These are phyloP conservation scores for Glaucomys volans DNA, from an alignment of 2,113 vertebrate species.

Conservation along the genomic window DNA sequence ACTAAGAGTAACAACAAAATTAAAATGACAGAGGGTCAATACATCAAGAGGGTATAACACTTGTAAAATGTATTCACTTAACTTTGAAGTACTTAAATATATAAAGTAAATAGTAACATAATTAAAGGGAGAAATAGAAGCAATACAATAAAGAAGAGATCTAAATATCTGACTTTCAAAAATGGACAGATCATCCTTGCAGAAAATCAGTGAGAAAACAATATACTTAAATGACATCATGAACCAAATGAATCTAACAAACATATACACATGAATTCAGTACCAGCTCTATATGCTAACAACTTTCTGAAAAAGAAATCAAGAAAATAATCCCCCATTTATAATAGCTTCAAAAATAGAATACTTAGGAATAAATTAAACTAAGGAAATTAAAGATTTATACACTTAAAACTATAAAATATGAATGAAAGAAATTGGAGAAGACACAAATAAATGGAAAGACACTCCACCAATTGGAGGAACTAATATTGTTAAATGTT, in stretches of 20 bases:
- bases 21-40: background rate
- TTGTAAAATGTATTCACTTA: too few species aligned
- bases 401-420: background rate
- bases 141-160: background rate
- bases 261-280: background rate
- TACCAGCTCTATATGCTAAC: background rate
- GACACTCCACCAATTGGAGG: background rate
- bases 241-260: background rate
- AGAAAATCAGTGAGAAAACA: background rate
- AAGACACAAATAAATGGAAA: background rate
- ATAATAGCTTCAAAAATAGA: background rate
- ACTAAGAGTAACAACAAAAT: too few species aligned
- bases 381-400: background rate
- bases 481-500: background rate
- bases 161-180: background rate
- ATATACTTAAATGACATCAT: background rate
- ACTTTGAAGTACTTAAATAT: too few species aligned
- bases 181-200: background rate
- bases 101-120: background rate
- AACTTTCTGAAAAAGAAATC: background rate
- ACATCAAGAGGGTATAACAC: too few species aligned
- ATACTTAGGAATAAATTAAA: background rate
- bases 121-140: background rate
- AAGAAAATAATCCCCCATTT: background rate
- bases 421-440: background rate